Evolutionary conservation across 1,140 invertebrate genomes (phyloP), one percentile per base, ranked within the genome.

Genomic region (Polypedilum vanderplanki): DNA sequence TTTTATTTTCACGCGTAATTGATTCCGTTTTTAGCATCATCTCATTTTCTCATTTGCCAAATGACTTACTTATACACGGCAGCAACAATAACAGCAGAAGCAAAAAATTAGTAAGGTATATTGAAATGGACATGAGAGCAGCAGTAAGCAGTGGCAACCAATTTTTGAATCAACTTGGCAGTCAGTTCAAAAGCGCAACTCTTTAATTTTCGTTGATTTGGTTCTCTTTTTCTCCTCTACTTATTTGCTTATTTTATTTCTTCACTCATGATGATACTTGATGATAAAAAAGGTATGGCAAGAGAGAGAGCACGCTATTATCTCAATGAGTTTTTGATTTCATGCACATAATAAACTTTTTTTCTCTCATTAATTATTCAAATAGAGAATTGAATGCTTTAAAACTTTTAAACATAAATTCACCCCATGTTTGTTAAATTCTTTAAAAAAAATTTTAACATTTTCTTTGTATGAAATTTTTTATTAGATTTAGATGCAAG

Each of bases 11-110:
- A 1, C 46, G n/a, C n/a, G 46, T 57, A 57, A 57, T 57, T 57
- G 46, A 57, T 57, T 57, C 46, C 46, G 46, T 57, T 57, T 46
- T 57, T 57, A 57, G n/a, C 46, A 12, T 57, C 46, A 57, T 57
- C 46, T 57, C 46, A 57, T 57, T 57, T 57, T 57, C 46, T 57
- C 46, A 57, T 57, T 57, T 57, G 12, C 46, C 46, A 57, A 57
- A 57, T 57, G 46, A 57, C 46, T 57, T 33, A 33, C 24, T 33
- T 33, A 33, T 33, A 33, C 46, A 57, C 46, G n/a, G 46, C n/a
- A 57, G 12, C 12, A 57, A 57, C 8, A 57, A 1, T 57, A 57
- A 57, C 3, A 57, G 46, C 46, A 57, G 46, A n/a, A n/a, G 46
- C 46, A 57, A 57, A n/a, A 57, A n/a, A 3, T 33, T 3, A 33